These are phyloP conservation scores for Archips xylosteana DNA, from an alignment of 2,888 invertebrate species.

Conservation along the genomic window DNA sequence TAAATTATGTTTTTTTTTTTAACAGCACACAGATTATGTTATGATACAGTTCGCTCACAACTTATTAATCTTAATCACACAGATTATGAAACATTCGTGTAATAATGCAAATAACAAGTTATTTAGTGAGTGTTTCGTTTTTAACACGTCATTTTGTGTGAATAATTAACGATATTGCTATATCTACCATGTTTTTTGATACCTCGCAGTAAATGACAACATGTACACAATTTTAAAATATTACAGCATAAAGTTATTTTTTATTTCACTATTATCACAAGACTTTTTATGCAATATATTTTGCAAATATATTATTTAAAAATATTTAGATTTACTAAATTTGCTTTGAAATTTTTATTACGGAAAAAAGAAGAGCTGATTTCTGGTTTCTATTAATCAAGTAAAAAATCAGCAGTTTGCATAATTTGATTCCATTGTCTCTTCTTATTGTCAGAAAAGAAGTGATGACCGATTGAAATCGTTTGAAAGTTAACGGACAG, in stretches of 20 bases:
- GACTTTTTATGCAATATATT: neutral
- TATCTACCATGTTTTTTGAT: constrained; percentile 24
- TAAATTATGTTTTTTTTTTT: neutral
- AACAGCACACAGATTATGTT: neutral
- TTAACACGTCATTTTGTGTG: constrained; percentile 28
- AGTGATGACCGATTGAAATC: neutral
- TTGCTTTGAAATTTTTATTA: neutral
- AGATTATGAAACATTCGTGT: constrained; percentile 5
- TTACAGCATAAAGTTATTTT: neutral
- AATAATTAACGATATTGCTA: constrained; percentile 11
- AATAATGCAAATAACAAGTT: constrained; percentile 16
- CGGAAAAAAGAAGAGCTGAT: neutral
- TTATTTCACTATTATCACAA: neutral
- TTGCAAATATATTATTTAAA: neutral
- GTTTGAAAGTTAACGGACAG: neutral
- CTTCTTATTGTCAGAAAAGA: neutral
- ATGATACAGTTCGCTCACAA: constrained; percentile 17
- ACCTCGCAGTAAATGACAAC: neutral
- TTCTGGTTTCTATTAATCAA: neutral
- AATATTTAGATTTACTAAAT: neutral
- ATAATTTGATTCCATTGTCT: neutral
- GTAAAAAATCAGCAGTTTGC: neutral
- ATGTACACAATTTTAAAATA: neutral
- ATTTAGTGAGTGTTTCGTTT: constrained; percentile 26
- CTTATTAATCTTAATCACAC: neutral